Evolutionary conservation across 35 echinoderm and acorn worm genomes (phyloP), one percentile per base, ranked within the genome.

Genomic region (Anneissia japonica): DNA sequence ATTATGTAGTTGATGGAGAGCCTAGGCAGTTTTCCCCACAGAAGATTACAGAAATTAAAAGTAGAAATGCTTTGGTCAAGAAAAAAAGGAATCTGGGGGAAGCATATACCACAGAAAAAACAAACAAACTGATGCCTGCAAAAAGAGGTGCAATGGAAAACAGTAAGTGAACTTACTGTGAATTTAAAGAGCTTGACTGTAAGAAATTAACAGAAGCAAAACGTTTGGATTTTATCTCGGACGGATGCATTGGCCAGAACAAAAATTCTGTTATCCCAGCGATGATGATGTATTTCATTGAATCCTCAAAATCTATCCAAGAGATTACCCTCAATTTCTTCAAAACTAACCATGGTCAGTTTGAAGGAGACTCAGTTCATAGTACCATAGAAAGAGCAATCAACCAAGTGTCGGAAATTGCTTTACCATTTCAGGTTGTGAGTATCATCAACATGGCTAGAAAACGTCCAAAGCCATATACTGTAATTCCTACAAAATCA

Each of bases 311-410:
- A 21, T 43, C 84, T 81, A 51, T 95, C 9, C 30, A 64, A 56
- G 32, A 46, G 0, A 74, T 91, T 26, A 80, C 79, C 46, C 14
- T 91, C 74, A 32, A 84, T 64, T 95, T 85, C 77, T 88, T 88
- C 40, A 73, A 83, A 34, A 95, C 81, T 7, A 88, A 86, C 28
- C 93, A 95, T 55, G 88, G 93, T 12, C 89, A 91, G 46, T 74
- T 31, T 74, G 93, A 90, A 85, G 93, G 93, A 0, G 93, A 91
- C n/a, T 36, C 80, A 23, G 88, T 95, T 80, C 93, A 95, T 39
- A 91, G 89, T 86, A 79, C 82, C 10, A 82, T 95, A 35, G 89
- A 95, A 45, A 82, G 75, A 34, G 38, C 26, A 39, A 51, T 90
- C 13, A 46, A 64, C 0, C 74, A 73, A 73, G 82, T 90, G 0